A percentile compares a stretch with the other conserved stretches of the same genome.
Evolutionary conservation across 53 echinoderm and acorn worm genomes (phyloP).

Genomic region (Astropecten irregularis): DNA sequence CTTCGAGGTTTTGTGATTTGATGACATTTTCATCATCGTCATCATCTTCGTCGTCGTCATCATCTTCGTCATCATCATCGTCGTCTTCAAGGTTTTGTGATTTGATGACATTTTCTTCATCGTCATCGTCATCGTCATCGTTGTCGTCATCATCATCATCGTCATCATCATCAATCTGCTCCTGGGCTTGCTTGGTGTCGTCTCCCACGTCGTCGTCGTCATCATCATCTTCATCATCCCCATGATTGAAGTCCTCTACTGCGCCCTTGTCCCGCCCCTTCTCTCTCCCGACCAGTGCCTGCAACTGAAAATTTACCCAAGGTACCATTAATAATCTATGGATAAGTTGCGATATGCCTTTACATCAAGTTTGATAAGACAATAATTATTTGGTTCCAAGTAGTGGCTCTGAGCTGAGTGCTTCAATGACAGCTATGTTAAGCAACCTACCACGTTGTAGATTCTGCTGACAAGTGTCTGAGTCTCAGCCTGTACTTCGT

Average conservation of each 20-base stretch:
- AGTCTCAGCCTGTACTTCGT: not conserved
- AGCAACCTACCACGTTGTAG: slow-evolving; percentile 32
- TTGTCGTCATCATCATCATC: not conserved
- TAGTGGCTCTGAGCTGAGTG: too few species aligned
- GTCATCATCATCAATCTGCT: not conserved
- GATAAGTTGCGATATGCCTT: too few species aligned
- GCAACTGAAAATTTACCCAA: slow-evolving; percentile 36
- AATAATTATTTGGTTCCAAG: too few species aligned
- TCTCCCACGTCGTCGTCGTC: slow-evolving; percentile 10
- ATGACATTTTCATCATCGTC: not conserved
- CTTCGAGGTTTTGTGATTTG: not conserved
- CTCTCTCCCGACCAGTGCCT: slow-evolving; percentile 19
- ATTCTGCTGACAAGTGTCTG: slow-evolving; percentile 22
- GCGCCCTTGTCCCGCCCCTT: not conserved
- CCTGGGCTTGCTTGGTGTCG: not conserved
- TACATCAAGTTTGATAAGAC: too few species aligned
- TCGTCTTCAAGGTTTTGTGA: not conserved
- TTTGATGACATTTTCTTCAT: too few species aligned
- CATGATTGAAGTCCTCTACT: not conserved
- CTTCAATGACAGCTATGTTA: too few species aligned
- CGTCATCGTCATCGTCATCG: not conserved
- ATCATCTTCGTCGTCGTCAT: not conserved
- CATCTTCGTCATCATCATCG: not conserved
- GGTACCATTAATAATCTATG: too few species aligned
- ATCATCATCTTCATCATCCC: not conserved